A percentile compares a stretch with the other conserved stretches of the same genome.
phyloP scores from a whole-genome alignment of 2,113 vertebrate species.

The Pterocles orientalis region DNA sequence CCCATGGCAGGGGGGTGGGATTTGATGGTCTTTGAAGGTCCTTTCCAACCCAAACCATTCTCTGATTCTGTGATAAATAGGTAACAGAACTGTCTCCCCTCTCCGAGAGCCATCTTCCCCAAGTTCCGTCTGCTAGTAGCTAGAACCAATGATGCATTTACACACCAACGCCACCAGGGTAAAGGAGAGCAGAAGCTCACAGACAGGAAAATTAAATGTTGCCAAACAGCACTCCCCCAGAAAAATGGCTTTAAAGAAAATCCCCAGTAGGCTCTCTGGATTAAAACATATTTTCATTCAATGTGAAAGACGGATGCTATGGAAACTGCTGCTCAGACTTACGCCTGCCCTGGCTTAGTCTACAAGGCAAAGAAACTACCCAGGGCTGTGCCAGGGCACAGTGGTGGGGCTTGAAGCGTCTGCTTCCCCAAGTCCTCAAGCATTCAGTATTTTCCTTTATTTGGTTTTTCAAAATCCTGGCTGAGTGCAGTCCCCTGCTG shows the following conservation, averaged over 20 bases:
- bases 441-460: slow-evolving; percentile 25
- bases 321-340: neutral
- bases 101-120: neutral
- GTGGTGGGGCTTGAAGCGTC: neutral
- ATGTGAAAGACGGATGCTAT: neutral
- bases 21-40: too few relatives aligned
- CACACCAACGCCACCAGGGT: neutral
- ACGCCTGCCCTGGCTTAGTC: neutral
- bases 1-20: too few relatives aligned
- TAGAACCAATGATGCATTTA: neutral
- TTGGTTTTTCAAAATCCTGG: neutral
- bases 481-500: neutral
- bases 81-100: too few relatives aligned
- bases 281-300: neutral
- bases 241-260: neutral
- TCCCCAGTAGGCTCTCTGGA: neutral
- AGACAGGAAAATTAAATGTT: neutral
- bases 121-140: neutral
- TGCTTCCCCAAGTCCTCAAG: neutral
- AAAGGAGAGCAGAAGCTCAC: neutral
- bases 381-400: neutral
- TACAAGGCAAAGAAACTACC: neutral
- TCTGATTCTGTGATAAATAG: too few relatives aligned
- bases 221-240: neutral
- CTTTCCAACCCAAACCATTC: too few relatives aligned